phyloP scores from a whole-genome alignment of 2,797 vertebrate species.

The Phrynocephalus forsythii region DNA sequence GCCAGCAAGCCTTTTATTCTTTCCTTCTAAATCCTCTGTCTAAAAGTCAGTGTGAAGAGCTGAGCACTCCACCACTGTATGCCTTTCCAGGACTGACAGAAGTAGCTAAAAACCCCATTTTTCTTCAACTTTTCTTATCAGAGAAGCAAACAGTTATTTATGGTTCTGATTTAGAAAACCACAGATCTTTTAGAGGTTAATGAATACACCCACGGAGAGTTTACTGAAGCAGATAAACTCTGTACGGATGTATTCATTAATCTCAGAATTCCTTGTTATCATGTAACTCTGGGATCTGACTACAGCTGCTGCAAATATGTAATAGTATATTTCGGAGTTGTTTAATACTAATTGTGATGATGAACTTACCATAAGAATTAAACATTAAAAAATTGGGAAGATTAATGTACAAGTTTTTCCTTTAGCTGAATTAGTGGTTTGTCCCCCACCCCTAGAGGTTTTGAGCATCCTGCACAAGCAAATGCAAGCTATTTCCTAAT shows the following conservation, averaged over 20 bases:
- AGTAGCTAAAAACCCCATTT: slow-evolving; percentile 29
- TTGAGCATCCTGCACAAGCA: not conserved
- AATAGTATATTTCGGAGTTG: not conserved
- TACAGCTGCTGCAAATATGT: not conserved
- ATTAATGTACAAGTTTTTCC: not conserved
- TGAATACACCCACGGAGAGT: too few species aligned
- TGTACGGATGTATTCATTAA: not conserved
- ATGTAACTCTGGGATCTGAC: not conserved
- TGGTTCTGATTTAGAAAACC: not conserved
- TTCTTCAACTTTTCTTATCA: slow-evolving; percentile 24
- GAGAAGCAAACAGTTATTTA: slow-evolving; percentile 19
- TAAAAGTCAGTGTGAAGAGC: slow-evolving; percentile 61
- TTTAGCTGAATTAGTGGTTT: too few species aligned
- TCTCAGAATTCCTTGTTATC: not conserved
- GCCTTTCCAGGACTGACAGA: not conserved
- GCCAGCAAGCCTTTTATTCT: slow-evolving; percentile 73
- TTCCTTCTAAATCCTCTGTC: slow-evolving; percentile 62
- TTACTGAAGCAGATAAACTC: not conserved
- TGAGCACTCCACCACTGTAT: slow-evolving; percentile 57
- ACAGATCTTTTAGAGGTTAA: too few species aligned
- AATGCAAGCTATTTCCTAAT: not conserved
- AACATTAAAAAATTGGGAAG: not conserved
- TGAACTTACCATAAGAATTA: not conserved
- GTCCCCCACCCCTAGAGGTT: not conserved
- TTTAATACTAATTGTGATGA: not conserved